Evolutionary conservation across 2,888 invertebrate species (phyloP).

Genomic region (Uloborus plumipes): DNA sequence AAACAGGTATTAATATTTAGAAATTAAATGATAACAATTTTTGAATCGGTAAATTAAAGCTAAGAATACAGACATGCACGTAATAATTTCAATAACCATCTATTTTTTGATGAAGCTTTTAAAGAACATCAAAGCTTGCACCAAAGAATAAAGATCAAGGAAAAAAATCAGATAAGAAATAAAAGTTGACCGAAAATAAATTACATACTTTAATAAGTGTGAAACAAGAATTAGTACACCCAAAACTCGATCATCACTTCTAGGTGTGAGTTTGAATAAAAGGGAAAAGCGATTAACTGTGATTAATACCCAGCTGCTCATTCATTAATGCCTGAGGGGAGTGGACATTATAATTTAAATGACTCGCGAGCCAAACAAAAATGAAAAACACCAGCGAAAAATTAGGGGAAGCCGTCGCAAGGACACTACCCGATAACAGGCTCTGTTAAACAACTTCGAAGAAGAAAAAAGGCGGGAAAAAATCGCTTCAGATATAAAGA

Average conservation of each 20-base stretch:
- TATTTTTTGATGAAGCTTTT: too few species aligned
- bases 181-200: too few species aligned
- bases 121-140: too few species aligned
- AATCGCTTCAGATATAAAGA: constrained; percentile 7
- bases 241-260: constrained; percentile 40
- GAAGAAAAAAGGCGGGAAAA: constrained; percentile 1
- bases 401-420: not conserved
- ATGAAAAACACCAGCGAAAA: not conserved
- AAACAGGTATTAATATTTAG: too few species aligned
- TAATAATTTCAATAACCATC: too few species aligned
- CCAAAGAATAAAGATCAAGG: too few species aligned
- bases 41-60: too few species aligned
- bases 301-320: constrained; percentile 34
- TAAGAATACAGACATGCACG: too few species aligned
- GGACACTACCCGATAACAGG: not conserved
- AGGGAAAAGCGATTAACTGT: constrained; percentile 39
- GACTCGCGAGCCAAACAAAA: not conserved
- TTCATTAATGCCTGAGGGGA: constrained; percentile 12
- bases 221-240: constrained; percentile 27
- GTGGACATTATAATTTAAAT: constrained; percentile 51
- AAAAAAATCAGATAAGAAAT: too few species aligned
- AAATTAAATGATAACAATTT: too few species aligned
- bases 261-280: constrained; percentile 15
- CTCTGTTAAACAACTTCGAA: not conserved
- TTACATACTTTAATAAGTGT: too few species aligned